phyloP scores from a whole-genome alignment of 2,797 vertebrate species.

The Molossus alvarezi region DNA sequence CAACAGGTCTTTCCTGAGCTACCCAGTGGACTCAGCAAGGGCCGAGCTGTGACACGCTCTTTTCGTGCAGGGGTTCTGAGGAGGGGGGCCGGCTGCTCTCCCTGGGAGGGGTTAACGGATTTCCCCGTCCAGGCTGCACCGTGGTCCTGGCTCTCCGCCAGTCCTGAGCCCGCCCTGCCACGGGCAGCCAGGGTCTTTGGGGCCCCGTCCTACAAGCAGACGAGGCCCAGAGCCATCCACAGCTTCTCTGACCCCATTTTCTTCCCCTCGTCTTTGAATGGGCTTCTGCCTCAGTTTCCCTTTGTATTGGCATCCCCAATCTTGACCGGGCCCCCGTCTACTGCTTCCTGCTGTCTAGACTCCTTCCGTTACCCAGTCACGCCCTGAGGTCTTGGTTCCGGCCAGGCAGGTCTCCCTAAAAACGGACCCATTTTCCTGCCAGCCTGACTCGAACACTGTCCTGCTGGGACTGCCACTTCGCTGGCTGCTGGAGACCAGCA shows the following conservation, averaged over 20 bases:
- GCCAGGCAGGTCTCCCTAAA: neutral
- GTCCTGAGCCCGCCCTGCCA: neutral
- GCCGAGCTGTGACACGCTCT: neutral
- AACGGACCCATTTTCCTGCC: neutral
- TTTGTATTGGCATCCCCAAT: neutral
- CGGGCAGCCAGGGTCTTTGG: neutral
- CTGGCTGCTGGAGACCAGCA: neutral
- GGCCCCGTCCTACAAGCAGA: neutral
- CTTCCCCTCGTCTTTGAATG: slow-evolving; percentile 14
- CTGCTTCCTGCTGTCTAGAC: neutral
- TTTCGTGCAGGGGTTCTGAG: neutral
- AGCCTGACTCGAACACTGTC: neutral
- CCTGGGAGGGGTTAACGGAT: neutral
- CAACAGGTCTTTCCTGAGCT: slow-evolving; percentile 22
- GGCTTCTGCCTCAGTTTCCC: slow-evolving; percentile 1
- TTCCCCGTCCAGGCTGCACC: neutral
- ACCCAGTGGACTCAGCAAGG: neutral
- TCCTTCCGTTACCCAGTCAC: neutral
- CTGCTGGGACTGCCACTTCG: neutral
- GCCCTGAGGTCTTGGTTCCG: neutral
- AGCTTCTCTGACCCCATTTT: neutral
- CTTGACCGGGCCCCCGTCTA: neutral
- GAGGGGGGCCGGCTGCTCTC: neutral
- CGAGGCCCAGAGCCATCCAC: neutral
- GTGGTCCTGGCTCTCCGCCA: neutral